phyloP scores from a whole-genome alignment of 2,797 vertebrate species.

The Carduelis carduelis region DNA sequence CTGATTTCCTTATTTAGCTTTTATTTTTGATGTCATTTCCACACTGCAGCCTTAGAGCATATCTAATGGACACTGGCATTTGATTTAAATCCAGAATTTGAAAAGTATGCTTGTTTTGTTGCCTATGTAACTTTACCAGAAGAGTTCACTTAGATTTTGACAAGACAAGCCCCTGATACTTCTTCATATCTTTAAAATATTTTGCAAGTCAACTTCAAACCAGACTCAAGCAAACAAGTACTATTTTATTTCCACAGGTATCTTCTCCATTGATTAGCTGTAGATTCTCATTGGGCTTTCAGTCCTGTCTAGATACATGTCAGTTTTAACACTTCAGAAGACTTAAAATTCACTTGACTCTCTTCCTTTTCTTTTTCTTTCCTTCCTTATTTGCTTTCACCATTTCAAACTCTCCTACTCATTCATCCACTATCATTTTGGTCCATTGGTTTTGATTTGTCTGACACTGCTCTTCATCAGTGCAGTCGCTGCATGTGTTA shows the following conservation, averaged over 20 bases:
- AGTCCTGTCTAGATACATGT: slow-evolving; percentile 71
- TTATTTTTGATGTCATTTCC: neutral
- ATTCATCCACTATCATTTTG: slow-evolving; percentile 74
- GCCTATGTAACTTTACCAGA: slow-evolving; percentile 9
- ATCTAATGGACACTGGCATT: neutral
- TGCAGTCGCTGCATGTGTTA: slow-evolving; percentile 88
- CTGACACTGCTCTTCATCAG: slow-evolving; percentile 85
- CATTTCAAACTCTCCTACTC: slow-evolving; percentile 78
- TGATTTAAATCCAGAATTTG: neutral
- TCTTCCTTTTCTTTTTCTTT: slow-evolving; percentile 78
- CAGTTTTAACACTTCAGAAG: slow-evolving; percentile 68
- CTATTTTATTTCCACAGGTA: neutral
- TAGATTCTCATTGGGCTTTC: slow-evolving; percentile 45
- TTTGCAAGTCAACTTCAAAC: neutral
- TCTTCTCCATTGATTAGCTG: neutral
- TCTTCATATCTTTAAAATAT: neutral
- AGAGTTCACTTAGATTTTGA: slow-evolving; percentile 52
- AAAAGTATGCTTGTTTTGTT: slow-evolving; percentile 6
- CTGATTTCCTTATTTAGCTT: slow-evolving; percentile 31
- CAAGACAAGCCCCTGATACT: neutral
- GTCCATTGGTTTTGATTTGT: slow-evolving; percentile 79
- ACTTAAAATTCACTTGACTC: slow-evolving; percentile 79
- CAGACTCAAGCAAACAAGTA: neutral
- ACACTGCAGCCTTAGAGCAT: neutral
- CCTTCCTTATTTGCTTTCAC: slow-evolving; percentile 71